Evolutionary conservation across 2,888 invertebrate species (phyloP).

Genomic region (Ommatoiulus sabulosus): DNA sequence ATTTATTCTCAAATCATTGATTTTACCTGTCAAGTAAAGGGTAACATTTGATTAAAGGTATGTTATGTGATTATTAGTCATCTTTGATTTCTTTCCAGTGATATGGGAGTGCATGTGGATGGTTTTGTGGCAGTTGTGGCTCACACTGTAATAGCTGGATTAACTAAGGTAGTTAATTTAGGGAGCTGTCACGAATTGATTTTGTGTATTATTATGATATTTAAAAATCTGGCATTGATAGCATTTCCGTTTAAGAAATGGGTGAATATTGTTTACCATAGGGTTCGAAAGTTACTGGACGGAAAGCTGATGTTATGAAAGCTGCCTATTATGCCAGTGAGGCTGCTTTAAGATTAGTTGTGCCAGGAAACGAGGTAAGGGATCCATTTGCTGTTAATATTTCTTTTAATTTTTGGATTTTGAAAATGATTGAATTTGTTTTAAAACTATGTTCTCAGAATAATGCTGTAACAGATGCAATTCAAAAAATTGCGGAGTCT

Average conservation of each 20-base stretch:
- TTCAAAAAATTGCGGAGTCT: conserved; percentile 91
- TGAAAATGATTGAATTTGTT: neutral
- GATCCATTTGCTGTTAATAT: neutral
- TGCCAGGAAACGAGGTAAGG: conserved; percentile 86
- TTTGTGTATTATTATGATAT: neutral
- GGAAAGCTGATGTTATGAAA: conserved; percentile 92
- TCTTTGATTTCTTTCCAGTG: conserved; percentile 72
- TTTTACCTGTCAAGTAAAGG: too few relatives aligned
- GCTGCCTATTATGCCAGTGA: conserved; percentile 97
- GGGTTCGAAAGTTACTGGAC: conserved; percentile 83
- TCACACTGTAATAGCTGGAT: conserved; percentile 92
- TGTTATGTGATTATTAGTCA: too few relatives aligned
- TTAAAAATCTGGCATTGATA: neutral
- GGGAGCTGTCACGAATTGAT: too few relatives aligned
- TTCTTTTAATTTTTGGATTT: neutral
- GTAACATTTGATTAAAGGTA: too few relatives aligned
- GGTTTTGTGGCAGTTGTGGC: conserved; percentile 99
- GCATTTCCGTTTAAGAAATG: conserved; percentile 16
- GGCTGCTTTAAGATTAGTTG: conserved; percentile 91
- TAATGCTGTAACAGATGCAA: conserved; percentile 88
- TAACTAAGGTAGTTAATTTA: conserved; percentile 71
- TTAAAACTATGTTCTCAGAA: conserved; percentile 73
- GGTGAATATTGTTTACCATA: conserved; percentile 19
- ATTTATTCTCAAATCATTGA: too few relatives aligned
- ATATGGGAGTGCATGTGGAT: conserved; percentile 98